Conservation (phyloP, 1,140 invertebrate species). For the Aphelinus atriplicis region DNA sequence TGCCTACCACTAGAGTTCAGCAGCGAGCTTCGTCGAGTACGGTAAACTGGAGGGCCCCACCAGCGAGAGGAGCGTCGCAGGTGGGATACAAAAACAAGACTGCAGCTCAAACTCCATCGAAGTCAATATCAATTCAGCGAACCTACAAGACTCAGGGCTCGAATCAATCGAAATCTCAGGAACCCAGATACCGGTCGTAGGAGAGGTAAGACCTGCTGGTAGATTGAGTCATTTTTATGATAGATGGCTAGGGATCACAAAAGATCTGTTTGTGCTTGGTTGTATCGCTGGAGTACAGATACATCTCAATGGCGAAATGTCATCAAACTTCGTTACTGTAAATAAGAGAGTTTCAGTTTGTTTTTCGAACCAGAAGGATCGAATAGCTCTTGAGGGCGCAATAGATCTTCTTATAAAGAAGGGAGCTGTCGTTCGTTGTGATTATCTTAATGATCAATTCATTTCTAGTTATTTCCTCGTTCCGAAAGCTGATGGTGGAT, state of each 20-base stretch:
- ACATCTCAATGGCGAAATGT: not conserved
- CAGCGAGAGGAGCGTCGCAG: not conserved
- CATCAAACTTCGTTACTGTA: slow-evolving; percentile 14
- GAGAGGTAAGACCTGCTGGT: not conserved
- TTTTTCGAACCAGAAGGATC: too few relatives aligned
- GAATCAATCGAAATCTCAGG: not conserved
- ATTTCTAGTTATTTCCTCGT: not conserved
- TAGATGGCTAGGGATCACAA: slow-evolving; percentile 22
- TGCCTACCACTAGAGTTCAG: not conserved
- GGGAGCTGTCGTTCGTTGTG: too few relatives aligned
- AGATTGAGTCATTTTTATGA: slow-evolving; percentile 22
- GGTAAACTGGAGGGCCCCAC: not conserved
- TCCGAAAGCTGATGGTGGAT: not conserved
- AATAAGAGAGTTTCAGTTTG: not conserved
- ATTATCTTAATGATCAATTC: not conserved
- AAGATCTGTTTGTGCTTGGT: slow-evolving; percentile 14
- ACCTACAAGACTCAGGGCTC: not conserved
- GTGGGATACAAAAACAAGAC: too few relatives aligned
- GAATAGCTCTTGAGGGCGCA: too few relatives aligned
- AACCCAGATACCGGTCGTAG: not conserved
- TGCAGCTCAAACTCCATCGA: not conserved
- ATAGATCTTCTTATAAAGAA: not conserved
- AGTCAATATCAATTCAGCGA: not conserved
- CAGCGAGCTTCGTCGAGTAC: not conserved
- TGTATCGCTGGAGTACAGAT: not conserved